A percentile compares a stretch with the other conserved stretches of the same genome.
Evolutionary conservation across 2,888 invertebrate species (phyloP).

Genomic region (Xestia xanthographa): DNA sequence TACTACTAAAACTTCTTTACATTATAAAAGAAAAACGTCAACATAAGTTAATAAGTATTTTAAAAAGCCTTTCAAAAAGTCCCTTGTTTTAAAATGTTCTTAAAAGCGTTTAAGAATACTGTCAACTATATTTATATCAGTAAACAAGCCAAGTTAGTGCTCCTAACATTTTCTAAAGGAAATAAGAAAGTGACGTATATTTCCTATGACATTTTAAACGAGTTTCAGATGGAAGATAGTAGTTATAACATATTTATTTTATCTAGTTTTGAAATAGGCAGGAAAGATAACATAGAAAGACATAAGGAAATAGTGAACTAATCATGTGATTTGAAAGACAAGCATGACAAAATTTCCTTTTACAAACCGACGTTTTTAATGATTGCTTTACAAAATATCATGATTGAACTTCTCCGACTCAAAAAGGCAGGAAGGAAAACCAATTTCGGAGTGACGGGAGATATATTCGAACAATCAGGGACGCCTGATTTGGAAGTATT

Average conservation of each 20-base stretch:
- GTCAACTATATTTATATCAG: conserved; percentile 36
- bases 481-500: background rate
- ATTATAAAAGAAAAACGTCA: conserved; percentile 21
- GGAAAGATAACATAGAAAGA: background rate
- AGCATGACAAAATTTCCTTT: background rate
- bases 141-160: conserved; percentile 3
- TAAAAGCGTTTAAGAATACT: conserved; percentile 30
- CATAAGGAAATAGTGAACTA: background rate
- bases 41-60: conserved; percentile 5
- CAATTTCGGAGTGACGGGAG: background rate
- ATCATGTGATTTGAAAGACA: background rate
- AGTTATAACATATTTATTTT: conserved; percentile 11
- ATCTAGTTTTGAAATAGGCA: background rate
- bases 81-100: conserved; percentile 2
- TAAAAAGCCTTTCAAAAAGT: conserved; percentile 10
- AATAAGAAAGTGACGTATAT: conserved; percentile 43
- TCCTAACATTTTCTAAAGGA: conserved; percentile 34
- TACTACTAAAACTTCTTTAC: conserved; percentile 3
- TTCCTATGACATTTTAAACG: conserved; percentile 57
- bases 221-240: conserved; percentile 29
- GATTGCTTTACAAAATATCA: background rate
- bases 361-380: background rate
- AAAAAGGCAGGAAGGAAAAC: background rate
- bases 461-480: background rate
- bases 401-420: background rate